phyloP scores from a whole-genome alignment of 2,797 vertebrate species.

The Astyanax mexicanus region DNA sequence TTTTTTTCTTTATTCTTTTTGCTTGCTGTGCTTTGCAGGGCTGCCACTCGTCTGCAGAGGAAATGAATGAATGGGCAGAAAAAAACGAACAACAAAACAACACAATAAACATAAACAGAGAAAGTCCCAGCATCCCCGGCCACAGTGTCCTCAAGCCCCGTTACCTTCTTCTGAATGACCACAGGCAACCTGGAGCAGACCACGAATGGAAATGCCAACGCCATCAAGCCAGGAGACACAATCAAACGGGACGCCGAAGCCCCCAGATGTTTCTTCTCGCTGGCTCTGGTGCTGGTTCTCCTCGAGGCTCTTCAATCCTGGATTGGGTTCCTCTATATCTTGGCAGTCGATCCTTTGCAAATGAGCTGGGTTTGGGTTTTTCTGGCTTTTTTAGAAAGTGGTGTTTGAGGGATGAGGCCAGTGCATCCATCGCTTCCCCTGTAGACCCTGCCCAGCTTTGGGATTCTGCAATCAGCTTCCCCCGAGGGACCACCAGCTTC shows the following conservation, averaged over 20 bases:
- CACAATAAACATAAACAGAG: conserved; percentile 4
- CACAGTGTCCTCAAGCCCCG: conserved; percentile 17
- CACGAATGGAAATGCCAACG: conserved; percentile 17
- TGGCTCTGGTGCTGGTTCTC: conserved; percentile 41
- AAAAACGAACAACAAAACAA: background rate
- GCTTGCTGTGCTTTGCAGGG: background rate
- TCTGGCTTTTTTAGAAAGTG: background rate
- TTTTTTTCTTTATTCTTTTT: no score
- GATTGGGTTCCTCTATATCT: conserved; percentile 7
- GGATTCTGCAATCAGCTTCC: conserved; percentile 39
- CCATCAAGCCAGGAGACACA: conserved; percentile 33
- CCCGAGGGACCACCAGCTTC: conserved; percentile 23
- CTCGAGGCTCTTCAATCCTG: conserved; percentile 46
- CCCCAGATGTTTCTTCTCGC: conserved; percentile 19
- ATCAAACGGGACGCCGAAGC: conserved; percentile 35
- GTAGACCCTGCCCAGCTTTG: conserved; percentile 9
- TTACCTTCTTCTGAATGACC: conserved; percentile 10
- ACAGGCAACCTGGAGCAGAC: conserved; percentile 36
- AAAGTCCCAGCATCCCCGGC: conserved; percentile 12
- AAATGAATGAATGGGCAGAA: background rate
- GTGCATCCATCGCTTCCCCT: conserved; percentile 33
- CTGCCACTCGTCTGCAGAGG: background rate
- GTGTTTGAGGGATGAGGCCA: conserved; percentile 23
- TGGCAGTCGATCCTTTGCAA: conserved; percentile 34
- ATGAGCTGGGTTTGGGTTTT: conserved; percentile 31